A percentile compares a stretch with the other conserved stretches of the same genome.
These are phyloP conservation scores for Butorides virescens DNA, from an alignment of 2,113 vertebrate genomes.

Conservation along the genomic window DNA sequence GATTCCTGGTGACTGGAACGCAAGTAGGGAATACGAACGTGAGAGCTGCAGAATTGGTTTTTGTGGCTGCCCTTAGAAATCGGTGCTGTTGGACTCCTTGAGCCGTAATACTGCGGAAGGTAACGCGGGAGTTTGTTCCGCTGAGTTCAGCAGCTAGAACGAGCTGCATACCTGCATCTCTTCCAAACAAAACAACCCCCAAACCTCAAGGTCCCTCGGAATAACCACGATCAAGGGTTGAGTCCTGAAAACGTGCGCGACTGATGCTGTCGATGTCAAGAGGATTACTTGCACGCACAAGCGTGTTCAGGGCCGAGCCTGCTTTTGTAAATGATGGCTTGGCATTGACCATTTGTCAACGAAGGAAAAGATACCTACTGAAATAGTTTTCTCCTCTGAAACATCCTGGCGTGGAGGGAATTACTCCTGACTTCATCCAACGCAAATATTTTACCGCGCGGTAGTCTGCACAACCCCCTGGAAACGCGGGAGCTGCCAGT, in stretches of 20 bases:
- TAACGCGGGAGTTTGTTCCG: background rate
- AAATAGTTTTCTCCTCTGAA: background rate
- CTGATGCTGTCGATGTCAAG: background rate
- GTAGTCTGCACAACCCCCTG: background rate
- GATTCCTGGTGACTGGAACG: background rate
- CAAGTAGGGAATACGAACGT: background rate
- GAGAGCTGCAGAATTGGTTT: background rate
- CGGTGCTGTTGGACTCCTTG: background rate
- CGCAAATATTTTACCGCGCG: background rate
- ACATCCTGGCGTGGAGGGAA: background rate
- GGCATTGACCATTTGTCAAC: background rate
- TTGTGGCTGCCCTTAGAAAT: background rate
- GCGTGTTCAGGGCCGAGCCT: background rate
- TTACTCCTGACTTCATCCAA: background rate
- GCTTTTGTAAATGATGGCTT: background rate
- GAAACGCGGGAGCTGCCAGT: conserved; percentile 22
- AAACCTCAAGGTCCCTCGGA: background rate
- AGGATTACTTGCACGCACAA: background rate
- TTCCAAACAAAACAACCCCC: background rate
- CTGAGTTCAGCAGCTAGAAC: background rate
- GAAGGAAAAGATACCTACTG: background rate
- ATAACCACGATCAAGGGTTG: background rate
- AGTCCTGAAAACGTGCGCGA: accelerated
- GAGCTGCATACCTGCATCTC: background rate
- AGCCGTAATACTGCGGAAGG: background rate